Evolutionary conservation across 2,113 vertebrate genomes (phyloP).

Genomic region (Recurvirostra avosetta): DNA sequence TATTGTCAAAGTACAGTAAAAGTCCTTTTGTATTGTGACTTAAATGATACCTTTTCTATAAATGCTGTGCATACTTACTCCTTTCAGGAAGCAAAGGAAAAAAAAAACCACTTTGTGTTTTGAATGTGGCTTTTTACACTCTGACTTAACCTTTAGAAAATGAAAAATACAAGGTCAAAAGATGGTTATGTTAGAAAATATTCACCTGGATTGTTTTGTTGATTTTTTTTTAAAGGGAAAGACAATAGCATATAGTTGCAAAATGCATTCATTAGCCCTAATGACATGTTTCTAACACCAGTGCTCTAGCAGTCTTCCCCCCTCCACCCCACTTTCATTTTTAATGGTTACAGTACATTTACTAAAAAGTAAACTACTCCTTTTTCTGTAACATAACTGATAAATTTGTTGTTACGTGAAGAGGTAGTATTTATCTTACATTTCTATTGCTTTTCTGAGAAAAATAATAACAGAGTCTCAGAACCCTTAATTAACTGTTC

Average conservation of each 20-base stretch:
- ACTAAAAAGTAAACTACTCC: not conserved
- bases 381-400: not conserved
- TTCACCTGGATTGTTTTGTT: constrained; percentile 72
- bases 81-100: constrained; percentile 57
- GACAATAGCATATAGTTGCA: constrained; percentile 57
- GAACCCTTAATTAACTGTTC: not conserved
- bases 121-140: constrained; percentile 54
- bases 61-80: constrained; percentile 25
- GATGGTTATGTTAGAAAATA: constrained; percentile 74
- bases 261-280: constrained; percentile 24
- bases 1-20: constrained; percentile 47
- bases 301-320: not conserved
- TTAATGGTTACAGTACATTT: not conserved
- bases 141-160: constrained; percentile 60
- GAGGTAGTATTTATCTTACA: not conserved
- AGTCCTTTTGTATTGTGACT: constrained; percentile 22
- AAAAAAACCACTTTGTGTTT: constrained; percentile 40
- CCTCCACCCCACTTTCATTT: not conserved
- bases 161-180: constrained; percentile 70
- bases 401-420: not conserved
- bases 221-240: constrained; percentile 69
- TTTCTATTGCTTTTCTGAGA: not conserved
- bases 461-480: not conserved
- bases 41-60: constrained; percentile 39
- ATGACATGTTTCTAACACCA: constrained; percentile 8